A percentile compares a stretch with the other conserved stretches of the same genome.
Conservation (phyloP, 1,140 invertebrate genomes). For the Apolygus lucorum region DNA sequence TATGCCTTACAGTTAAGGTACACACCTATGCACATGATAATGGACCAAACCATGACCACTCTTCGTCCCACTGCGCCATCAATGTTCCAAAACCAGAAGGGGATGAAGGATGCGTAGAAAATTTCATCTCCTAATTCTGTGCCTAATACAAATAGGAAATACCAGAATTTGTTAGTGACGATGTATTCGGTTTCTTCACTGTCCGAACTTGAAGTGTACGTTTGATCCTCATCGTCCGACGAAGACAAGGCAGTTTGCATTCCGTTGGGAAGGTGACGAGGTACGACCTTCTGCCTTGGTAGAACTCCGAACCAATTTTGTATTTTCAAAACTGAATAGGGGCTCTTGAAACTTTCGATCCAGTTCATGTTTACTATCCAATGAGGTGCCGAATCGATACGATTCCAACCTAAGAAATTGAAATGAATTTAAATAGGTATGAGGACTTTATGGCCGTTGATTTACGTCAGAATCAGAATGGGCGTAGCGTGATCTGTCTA, state of each 20-base stretch:
- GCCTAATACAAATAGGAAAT: conserved; percentile 74
- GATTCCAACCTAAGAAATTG: too few species aligned
- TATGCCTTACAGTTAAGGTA: too few species aligned
- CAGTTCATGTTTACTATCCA: too few species aligned
- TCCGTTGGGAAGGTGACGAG: neutral
- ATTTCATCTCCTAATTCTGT: conserved; percentile 79
- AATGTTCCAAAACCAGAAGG: conserved; percentile 88
- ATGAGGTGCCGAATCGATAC: too few species aligned
- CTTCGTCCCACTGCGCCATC: conserved; percentile 70
- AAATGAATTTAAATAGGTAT: too few species aligned
- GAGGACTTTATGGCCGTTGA: too few species aligned
- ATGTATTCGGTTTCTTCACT: conserved; percentile 38
- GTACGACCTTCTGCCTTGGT: conserved; percentile 14
- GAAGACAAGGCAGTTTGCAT: neutral
- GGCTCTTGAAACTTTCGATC: conserved; percentile 33
- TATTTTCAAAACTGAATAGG: conserved; percentile 32
- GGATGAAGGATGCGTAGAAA: conserved; percentile 80
- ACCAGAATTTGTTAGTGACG: conserved; percentile 74
- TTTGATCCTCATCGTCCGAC: neutral
- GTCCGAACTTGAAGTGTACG: conserved; percentile 26
- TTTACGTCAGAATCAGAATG: too few species aligned
- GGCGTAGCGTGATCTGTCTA: too few species aligned
- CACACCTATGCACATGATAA: conserved; percentile 56
- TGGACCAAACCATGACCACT: conserved; percentile 73
- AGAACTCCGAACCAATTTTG: conserved; percentile 34